A percentile compares a stretch with the other conserved stretches of the same genome.
Conservation (phyloP, 2,888 invertebrate species). For the Scaptomyza flava region DNA sequence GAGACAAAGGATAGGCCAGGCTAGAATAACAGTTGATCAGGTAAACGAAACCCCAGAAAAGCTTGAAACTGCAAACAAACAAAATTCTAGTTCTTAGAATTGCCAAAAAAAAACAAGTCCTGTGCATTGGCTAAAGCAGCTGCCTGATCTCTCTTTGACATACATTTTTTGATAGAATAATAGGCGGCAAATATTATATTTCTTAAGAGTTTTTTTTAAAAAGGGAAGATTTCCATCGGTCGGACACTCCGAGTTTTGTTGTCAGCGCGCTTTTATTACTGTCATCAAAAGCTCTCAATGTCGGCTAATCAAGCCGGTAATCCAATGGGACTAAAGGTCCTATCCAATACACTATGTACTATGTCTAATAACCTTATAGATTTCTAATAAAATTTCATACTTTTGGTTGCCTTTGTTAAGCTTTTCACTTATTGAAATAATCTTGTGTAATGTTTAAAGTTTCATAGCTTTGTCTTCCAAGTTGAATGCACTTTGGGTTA, state of each 20-base stretch:
- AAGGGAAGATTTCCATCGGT: too few relatives aligned
- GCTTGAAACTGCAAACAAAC: background rate
- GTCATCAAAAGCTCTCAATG: too few relatives aligned
- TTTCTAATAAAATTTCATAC: too few relatives aligned
- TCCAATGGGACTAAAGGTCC: too few relatives aligned
- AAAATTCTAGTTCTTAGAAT: conserved; percentile 21
- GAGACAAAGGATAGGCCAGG: conserved; percentile 13
- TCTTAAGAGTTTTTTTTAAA: too few relatives aligned
- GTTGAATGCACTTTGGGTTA: conserved; percentile 50
- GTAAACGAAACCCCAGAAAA: conserved; percentile 28
- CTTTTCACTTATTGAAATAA: background rate
- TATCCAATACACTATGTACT: too few relatives aligned
- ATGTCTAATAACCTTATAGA: too few relatives aligned
- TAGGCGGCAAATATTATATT: too few relatives aligned
- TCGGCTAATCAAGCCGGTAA: too few relatives aligned
- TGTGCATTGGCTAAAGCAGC: conserved; percentile 6
- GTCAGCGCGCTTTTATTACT: too few relatives aligned
- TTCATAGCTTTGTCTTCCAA: background rate
- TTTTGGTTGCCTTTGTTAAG: too few relatives aligned
- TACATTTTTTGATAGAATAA: background rate
- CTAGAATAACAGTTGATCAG: conserved; percentile 17
- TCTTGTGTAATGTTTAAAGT: background rate
- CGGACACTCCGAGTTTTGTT: too few relatives aligned
- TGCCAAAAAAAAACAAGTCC: conserved; percentile 7
- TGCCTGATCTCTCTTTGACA: conserved; percentile 11